Evolutionary conservation across 2,797 vertebrate species (phyloP), one percentile per base, ranked within the genome.

Genomic region (Gorsachius magnificus): DNA sequence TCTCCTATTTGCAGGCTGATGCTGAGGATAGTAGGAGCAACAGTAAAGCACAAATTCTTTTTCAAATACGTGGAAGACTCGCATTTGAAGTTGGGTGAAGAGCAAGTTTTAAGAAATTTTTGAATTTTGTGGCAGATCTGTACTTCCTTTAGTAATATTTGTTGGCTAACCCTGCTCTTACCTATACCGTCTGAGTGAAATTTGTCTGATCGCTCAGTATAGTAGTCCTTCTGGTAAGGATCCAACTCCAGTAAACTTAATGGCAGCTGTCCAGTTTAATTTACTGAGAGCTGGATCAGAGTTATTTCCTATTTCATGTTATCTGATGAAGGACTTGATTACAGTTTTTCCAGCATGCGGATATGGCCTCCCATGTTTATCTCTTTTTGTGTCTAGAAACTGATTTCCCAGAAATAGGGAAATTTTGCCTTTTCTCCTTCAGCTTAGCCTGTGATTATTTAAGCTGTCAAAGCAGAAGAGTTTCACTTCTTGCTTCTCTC

Each of bases 401-500:
- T 18, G 6, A 66, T 76, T 95, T 97, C 96, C 94, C 94, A 96
- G 94, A 97, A 97, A 70, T 1, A 65, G 51, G 85, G 91, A 96
- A 88, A 36, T 65, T 53, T 9, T 90, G 16, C 36, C 24, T 77
- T 64, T 92, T 95, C 57, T 70, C 20, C 24, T 78, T 76, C 58
- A 61, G 29, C 35, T 83, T 85, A 75, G 46, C 36, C 20, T 70
- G 7, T 66, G 43, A 71, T 63, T 85, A 68, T 74, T 92, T 87
- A 70, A 87, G 36, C 41, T 65, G 16, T 69, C 35, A 74, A 85
- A 83, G 31, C 28, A 72, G 43, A 43, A 29, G 53, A 89, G 57
- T 93, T 94, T 94, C 2, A 4, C 81, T 91, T 92, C 48, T 84
- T 79, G 16, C 24, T 53, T 87, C 53, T 78, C 28, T 69, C 35